phyloP scores from a whole-genome alignment of 1,140 invertebrate genomes.

The Himalopsyche phryganea region DNA sequence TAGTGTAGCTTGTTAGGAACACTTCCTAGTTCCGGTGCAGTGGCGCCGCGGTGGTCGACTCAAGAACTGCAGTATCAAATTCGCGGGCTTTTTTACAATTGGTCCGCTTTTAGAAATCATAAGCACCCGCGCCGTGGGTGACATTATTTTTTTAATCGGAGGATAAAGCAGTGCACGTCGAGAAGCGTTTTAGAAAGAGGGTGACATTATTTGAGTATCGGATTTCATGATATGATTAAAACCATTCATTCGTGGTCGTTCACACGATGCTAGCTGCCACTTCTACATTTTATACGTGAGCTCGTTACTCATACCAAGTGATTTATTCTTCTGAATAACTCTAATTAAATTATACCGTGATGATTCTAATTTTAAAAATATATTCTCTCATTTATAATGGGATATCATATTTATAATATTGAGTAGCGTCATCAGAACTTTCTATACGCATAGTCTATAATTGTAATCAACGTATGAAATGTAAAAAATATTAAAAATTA shows the following conservation, averaged over 20 bases:
- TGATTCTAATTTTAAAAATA: too few relatives aligned
- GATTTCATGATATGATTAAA: slow-evolving; percentile 22
- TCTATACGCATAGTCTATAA: too few relatives aligned
- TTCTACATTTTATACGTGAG: background rate
- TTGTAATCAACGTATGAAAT: too few relatives aligned
- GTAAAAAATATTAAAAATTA: too few relatives aligned
- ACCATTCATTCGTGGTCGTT: slow-evolving; percentile 9
- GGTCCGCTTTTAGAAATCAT: background rate
- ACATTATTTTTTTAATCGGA: slow-evolving; percentile 7
- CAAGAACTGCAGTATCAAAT: slow-evolving; percentile 1
- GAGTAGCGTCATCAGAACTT: too few relatives aligned
- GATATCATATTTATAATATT: too few relatives aligned
- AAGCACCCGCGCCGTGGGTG: background rate
- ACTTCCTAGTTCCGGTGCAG: background rate
- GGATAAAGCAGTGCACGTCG: slow-evolving; percentile 4
- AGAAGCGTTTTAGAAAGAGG: background rate
- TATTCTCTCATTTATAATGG: too few relatives aligned
- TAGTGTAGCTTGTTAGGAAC: background rate
- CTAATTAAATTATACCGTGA: slow-evolving; percentile 4
- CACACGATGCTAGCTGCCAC: background rate
- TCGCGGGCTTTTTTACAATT: background rate
- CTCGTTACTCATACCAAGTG: background rate
- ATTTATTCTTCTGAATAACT: slow-evolving; percentile 11
- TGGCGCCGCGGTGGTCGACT: slow-evolving; percentile 3
- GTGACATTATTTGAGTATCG: slow-evolving; percentile 16